Percentiles rank a stretch among this genome's conserved stretches.
phyloP scores from a whole-genome alignment of 2,113 vertebrate species.

The Lethenteron camtschaticum region DNA sequence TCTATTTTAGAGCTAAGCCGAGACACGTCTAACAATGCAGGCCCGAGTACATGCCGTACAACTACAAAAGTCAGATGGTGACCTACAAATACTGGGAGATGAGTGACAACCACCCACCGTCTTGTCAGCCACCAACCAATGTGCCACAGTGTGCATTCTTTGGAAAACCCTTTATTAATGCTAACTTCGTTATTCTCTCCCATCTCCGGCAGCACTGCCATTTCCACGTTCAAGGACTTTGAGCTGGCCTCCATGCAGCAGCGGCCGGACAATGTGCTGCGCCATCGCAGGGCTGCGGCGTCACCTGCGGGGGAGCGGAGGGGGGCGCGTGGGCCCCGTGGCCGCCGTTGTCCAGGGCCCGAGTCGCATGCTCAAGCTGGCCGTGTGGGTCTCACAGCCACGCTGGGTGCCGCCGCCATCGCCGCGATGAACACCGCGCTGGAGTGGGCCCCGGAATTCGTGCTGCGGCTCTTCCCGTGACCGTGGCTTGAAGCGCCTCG shows the following conservation, averaged over 20 bases:
- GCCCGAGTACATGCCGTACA: no score
- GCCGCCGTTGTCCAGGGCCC: conserved; percentile 20
- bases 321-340: not conserved
- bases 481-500: no score
- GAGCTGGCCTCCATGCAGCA: conserved; percentile 68
- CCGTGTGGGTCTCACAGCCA: conserved; percentile 79
- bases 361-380: conserved; percentile 60
- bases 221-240: conserved; percentile 88
- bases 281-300: conserved; percentile 14
- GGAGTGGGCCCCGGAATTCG: conserved; percentile 83
- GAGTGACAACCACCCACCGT: not conserved
- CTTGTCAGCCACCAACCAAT: not conserved
- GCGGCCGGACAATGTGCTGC: conserved; percentile 55
- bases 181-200: not conserved
- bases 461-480: conserved; percentile 45
- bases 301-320: not conserved
- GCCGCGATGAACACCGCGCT: conserved; percentile 71
- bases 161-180: no score
- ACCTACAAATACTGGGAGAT: not conserved
- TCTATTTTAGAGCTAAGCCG: no score
- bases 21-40: no score
- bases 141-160: not conserved
- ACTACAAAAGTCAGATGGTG: no score
- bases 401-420: conserved; percentile 64
- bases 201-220: conserved; percentile 37